A percentile compares a stretch with the other conserved stretches of the same genome.
Evolutionary conservation across 1,140 invertebrate genomes (phyloP).

Genomic region (Leptoteleia sp.): DNA sequence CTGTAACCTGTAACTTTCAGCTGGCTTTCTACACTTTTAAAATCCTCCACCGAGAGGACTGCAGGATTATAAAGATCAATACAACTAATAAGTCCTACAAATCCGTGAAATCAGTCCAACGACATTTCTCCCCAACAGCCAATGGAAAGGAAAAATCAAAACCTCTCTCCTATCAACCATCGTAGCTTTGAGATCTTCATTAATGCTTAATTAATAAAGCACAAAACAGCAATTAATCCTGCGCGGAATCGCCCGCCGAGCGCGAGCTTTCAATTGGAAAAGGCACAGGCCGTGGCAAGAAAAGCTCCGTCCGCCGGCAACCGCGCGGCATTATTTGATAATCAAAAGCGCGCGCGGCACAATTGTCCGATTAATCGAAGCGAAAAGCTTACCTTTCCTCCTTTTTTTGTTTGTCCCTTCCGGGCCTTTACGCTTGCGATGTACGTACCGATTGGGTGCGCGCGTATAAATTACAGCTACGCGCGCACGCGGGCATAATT

Average conservation of each 20-base stretch:
- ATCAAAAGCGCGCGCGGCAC: conserved; percentile 51
- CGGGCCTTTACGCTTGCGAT: conserved; percentile 31
- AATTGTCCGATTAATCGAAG: conserved; percentile 58
- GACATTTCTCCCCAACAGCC: too few relatives aligned
- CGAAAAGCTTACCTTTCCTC: conserved; percentile 36
- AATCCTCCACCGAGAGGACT: too few relatives aligned
- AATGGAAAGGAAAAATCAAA: too few relatives aligned
- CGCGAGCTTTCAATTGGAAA: conserved; percentile 1
- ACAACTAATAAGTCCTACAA: too few relatives aligned
- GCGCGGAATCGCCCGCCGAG: too few relatives aligned
- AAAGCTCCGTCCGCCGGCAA: not conserved
- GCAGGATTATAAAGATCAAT: too few relatives aligned
- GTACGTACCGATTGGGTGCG: conserved; percentile 24
- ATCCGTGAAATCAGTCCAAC: too few relatives aligned
- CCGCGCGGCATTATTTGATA: conserved; percentile 16
- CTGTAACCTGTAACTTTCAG: too few relatives aligned
- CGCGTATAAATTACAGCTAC: conserved; percentile 54
- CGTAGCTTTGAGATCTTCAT: not conserved
- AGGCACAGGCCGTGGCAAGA: conserved; percentile 3
- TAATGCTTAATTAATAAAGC: not conserved
- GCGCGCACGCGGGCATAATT: conserved; percentile 54
- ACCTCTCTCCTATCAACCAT: too few relatives aligned
- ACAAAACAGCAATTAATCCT: not conserved
- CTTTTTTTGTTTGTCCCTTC: too few relatives aligned
- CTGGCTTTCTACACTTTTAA: too few relatives aligned